These are phyloP conservation scores for Masnerella sp. DNA, from an alignment of 2,888 invertebrate species.

Conservation along the genomic window DNA sequence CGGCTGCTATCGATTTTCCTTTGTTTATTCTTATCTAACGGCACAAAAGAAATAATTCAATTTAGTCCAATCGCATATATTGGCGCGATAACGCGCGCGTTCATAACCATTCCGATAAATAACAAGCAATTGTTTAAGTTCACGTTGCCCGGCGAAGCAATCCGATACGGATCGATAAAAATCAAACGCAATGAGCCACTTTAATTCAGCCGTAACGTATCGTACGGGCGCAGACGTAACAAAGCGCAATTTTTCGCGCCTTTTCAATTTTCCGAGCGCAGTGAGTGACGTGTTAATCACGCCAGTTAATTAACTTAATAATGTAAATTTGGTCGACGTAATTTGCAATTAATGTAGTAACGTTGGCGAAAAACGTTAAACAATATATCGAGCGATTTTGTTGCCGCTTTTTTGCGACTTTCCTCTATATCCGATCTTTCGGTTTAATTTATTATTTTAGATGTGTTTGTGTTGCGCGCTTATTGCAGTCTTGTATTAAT, in stretches of 20 bases:
- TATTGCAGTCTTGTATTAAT: too few species aligned
- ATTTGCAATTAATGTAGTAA: slow-evolving; percentile 1
- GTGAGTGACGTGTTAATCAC: slow-evolving; percentile 1
- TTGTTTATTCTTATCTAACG: slow-evolving; percentile 47
- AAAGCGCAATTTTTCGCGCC: slow-evolving; percentile 8
- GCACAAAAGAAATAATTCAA: slow-evolving; percentile 41
- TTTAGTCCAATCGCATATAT: slow-evolving; percentile 30
- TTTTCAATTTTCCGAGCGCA: slow-evolving; percentile 7
- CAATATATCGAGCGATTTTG: background rate
- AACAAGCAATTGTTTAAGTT: slow-evolving; percentile 48
- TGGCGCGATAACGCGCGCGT: slow-evolving; percentile 24
- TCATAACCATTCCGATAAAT: slow-evolving; percentile 38
- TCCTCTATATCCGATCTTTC: too few species aligned
- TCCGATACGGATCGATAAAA: slow-evolving; percentile 45
- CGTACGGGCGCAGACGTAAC: slow-evolving; percentile 13
- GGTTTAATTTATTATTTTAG: too few species aligned
- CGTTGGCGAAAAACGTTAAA: background rate
- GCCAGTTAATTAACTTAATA: slow-evolving; percentile 6
- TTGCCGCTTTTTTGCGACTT: too few species aligned
- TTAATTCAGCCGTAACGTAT: slow-evolving; percentile 24
- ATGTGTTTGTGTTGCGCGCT: too few species aligned
- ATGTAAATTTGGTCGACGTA: background rate
- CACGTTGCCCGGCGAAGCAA: slow-evolving; percentile 31
- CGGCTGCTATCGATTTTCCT: slow-evolving; percentile 31
- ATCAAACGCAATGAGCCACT: slow-evolving; percentile 37